Base-by-base conservation (phyloP, 2,113 vertebrate species). In the Brienomyrus brachyistius region DNA sequence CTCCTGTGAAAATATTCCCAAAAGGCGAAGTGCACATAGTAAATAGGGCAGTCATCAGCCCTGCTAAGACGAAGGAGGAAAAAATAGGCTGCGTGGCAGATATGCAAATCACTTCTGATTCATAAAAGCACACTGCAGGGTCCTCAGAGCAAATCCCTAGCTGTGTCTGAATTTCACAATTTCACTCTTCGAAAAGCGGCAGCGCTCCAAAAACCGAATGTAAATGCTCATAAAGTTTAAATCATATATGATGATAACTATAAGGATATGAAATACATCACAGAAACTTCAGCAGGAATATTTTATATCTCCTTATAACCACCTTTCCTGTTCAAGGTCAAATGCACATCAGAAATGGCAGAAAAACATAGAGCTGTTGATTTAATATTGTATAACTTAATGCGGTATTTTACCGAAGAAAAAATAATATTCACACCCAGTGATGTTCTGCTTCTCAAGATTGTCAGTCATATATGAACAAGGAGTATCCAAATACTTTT, bases 41-140 rank as follows among this genome's bases (percentile, higher is more conserved):
- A 90, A 88, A 88, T 74, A 56, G 70, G 50, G 50, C 89, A 90
- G 89, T 52, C 62, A 56, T 77, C 86, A 31, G 15, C 86, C 70
- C 27, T 17, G 35, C 89, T 48, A 80, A 43, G 52, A 50, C 11
- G 83, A 90, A 45, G 23, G 27, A 50, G 47, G 77, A 54, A 70
- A 23, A 90, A 85, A 70, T 3, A n/a, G 84, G 59, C 40, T 87
- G 59, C 7, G 17, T n/a, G 17, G 86, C 70, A 88, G 82, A 90
- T 90, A 88, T 88, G 52, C 48, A 90, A 90, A 90, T 88, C 40
- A 35, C 15, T 27, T 83, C 40, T 88, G 86, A 50, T 59, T 88
- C 51, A 59, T 62, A 48, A 90, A 59, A 54, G 35, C 0, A 48
- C 19, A n/a, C 51, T 90, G 90, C 52, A 88, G 86, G 90, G 52